phyloP scores from a whole-genome alignment of 2,113 vertebrate genomes.

The Saimiri boliviensis region DNA sequence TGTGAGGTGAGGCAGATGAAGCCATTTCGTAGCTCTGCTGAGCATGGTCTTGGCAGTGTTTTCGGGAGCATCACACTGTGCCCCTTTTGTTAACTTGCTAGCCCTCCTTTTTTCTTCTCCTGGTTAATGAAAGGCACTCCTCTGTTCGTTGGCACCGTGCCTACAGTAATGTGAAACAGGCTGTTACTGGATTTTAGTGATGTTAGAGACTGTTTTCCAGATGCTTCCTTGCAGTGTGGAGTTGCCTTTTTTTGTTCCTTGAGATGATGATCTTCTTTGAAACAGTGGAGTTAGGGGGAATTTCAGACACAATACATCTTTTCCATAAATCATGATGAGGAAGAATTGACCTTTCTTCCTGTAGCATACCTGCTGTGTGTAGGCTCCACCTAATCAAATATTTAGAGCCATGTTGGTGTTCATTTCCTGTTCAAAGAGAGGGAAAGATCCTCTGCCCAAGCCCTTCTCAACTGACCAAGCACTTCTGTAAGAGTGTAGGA shows the following conservation, averaged over 20 bases:
- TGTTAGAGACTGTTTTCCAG: slow-evolving; percentile 61
- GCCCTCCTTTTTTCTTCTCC: neutral
- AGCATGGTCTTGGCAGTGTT: slow-evolving; percentile 22
- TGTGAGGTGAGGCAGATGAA: slow-evolving; percentile 3
- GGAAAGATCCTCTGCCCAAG: neutral
- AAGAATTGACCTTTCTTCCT: slow-evolving; percentile 64
- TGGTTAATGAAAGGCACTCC: slow-evolving; percentile 4
- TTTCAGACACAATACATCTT: slow-evolving; percentile 52
- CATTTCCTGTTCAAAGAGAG: slow-evolving; percentile 52
- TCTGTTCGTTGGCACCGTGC: neutral
- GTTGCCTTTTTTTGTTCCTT: slow-evolving; percentile 58
- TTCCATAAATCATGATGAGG: slow-evolving; percentile 55
- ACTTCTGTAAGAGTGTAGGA: neutral
- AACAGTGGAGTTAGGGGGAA: slow-evolving; percentile 56
- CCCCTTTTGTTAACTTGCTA: slow-evolving; percentile 53
- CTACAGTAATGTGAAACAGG: neutral
- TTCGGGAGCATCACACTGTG: slow-evolving; percentile 16
- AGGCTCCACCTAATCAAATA: slow-evolving; percentile 77
- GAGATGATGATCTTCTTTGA: slow-evolving; percentile 62
- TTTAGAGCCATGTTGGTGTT: slow-evolving; percentile 72
- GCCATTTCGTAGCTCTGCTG: slow-evolving; percentile 35
- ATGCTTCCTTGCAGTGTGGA: slow-evolving; percentile 52
- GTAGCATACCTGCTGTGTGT: slow-evolving; percentile 3
- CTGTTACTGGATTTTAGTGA: slow-evolving; percentile 51
- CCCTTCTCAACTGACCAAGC: neutral